These are phyloP conservation scores for Ammospiza maritima DNA, from an alignment of 2,797 vertebrate genomes.

Conservation along the genomic window DNA sequence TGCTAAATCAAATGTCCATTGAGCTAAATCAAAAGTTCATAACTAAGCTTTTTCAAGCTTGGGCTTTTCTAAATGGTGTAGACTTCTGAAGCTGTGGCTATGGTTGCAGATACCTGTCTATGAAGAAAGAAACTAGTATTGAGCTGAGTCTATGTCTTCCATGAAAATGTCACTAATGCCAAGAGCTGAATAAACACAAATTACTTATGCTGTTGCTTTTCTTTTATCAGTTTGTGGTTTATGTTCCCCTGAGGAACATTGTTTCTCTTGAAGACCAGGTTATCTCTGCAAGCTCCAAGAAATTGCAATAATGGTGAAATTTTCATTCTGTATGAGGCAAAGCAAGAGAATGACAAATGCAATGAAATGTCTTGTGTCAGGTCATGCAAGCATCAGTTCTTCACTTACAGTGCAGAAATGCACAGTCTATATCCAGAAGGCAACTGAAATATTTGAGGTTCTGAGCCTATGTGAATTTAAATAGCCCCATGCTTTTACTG, in stretches of 20 bases:
- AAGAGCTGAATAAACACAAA: constrained; percentile 25
- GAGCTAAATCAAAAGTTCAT: background rate
- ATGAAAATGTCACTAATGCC: background rate
- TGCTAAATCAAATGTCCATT: background rate
- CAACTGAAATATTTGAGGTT: background rate
- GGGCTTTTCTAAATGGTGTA: background rate
- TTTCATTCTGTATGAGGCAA: background rate
- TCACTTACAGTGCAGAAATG: background rate
- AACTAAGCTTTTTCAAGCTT: background rate
- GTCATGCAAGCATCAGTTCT: background rate
- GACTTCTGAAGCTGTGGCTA: background rate
- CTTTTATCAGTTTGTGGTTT: constrained; percentile 7
- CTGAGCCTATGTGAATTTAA: background rate
- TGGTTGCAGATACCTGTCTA: background rate
- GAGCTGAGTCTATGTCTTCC: background rate
- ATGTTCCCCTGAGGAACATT: background rate
- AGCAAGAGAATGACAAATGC: background rate
- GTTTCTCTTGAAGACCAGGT: background rate
- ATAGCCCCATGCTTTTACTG: background rate
- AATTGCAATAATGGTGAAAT: background rate
- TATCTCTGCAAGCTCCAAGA: background rate
- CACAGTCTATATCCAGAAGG: background rate
- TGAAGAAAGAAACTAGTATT: background rate
- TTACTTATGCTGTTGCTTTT: constrained; percentile 5
- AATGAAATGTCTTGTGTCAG: background rate